Conservation (phyloP, 2,797 vertebrate genomes). For the Morelia viridis region DNA sequence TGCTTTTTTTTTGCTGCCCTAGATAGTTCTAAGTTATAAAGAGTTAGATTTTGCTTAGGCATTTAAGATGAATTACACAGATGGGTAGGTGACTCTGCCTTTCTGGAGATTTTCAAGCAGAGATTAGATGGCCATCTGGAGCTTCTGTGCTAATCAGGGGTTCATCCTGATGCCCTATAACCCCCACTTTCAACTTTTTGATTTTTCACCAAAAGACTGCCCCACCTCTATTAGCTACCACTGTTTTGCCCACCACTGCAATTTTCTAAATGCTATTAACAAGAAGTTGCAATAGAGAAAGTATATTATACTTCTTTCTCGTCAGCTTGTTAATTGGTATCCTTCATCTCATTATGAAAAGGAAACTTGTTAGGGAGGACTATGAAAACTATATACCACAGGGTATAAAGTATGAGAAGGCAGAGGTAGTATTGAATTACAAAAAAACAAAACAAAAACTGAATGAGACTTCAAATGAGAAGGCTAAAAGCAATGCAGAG, state of each 20-base stretch:
- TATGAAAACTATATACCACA: background rate
- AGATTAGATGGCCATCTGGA: background rate
- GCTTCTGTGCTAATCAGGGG: background rate
- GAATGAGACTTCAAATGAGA: background rate
- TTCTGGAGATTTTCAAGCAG: background rate
- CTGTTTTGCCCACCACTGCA: background rate
- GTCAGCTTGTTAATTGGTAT: background rate
- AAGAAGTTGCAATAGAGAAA: background rate
- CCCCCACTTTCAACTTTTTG: background rate
- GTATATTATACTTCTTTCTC: background rate
- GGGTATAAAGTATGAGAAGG: background rate
- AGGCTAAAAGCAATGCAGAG: background rate
- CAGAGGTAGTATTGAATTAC: background rate
- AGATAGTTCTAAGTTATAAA: background rate
- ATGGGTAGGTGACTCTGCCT: background rate
- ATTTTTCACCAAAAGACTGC: background rate
- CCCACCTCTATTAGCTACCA: no score
- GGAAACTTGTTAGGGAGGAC: background rate
- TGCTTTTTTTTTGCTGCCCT: background rate
- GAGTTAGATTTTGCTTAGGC: background rate
- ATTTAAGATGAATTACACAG: background rate
- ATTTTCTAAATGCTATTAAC: background rate
- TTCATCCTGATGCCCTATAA: background rate
- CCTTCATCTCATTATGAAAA: background rate
- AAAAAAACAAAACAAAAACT: background rate